These are phyloP conservation scores for Calidris pygmaea DNA, from an alignment of 2,113 vertebrate genomes.

Conservation along the genomic window DNA sequence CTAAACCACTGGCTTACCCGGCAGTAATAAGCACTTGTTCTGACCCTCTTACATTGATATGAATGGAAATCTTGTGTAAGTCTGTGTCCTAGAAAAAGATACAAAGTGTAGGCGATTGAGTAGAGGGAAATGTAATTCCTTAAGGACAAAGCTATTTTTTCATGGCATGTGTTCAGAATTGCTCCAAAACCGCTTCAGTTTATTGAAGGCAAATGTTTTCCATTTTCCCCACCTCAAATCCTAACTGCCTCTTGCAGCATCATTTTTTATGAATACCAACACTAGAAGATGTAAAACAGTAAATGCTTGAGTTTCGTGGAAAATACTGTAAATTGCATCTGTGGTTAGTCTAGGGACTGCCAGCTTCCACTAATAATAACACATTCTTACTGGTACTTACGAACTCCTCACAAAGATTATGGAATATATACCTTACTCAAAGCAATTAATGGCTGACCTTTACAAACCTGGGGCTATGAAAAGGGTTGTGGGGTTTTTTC, in stretches of 20 bases:
- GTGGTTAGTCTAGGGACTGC: neutral
- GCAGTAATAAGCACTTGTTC: neutral
- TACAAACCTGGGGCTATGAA: neutral
- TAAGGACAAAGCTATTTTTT: neutral
- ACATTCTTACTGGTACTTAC: neutral
- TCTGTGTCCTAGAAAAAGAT: neutral
- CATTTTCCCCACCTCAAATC: neutral
- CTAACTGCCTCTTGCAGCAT: neutral
- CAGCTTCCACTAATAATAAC: neutral
- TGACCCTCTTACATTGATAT: neutral
- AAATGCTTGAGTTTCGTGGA: neutral
- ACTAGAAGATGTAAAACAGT: neutral
- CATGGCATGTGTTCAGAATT: neutral
- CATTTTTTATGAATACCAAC: neutral
- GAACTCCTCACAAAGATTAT: neutral
- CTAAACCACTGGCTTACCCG: neutral
- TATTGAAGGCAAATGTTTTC: neutral
- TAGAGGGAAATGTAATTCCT: neutral
- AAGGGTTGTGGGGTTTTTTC: neutral
- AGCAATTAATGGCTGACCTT: neutral
- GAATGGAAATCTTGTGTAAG: neutral
- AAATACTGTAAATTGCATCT: neutral
- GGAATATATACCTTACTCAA: neutral
- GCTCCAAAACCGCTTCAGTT: neutral
- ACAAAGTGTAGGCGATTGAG: neutral